These are phyloP conservation scores for Camponotus floridanus DNA, from an alignment of 1,140 invertebrate species.

Conservation along the genomic window DNA sequence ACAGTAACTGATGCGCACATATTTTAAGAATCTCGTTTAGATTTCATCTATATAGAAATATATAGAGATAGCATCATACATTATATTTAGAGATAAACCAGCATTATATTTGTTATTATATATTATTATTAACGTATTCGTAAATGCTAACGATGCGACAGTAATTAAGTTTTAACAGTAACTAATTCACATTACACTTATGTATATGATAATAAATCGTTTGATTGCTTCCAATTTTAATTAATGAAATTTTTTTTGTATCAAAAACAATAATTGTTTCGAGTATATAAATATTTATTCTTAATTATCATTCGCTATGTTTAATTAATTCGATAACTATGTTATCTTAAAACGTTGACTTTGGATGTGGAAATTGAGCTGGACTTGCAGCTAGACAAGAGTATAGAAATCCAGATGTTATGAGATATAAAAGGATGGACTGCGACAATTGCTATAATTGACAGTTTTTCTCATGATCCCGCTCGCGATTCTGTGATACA, in stretches of 20 bases:
- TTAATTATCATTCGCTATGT: not conserved
- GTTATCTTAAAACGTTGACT: not conserved
- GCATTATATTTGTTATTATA: not conserved
- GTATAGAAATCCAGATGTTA: not conserved
- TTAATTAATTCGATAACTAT: not conserved
- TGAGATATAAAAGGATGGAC: not conserved
- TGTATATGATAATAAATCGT: not conserved
- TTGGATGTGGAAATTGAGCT: not conserved
- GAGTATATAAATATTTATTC: not conserved
- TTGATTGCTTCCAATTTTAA: not conserved
- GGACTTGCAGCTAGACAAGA: not conserved
- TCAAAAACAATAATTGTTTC: not conserved
- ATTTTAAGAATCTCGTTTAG: not conserved
- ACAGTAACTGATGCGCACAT: not conserved
- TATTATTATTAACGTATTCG: not conserved
- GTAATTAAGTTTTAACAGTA: not conserved
- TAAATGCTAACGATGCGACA: not conserved
- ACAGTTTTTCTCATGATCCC: not conserved
- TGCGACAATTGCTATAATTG: not conserved
- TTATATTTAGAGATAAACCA: constrained; percentile 27
- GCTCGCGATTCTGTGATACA: constrained; percentile 24
- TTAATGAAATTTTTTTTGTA: not conserved
- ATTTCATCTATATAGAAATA: not conserved
- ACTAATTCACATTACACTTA: not conserved
- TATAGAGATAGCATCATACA: not conserved